A percentile compares a stretch with the other conserved stretches of the same genome.
These are phyloP conservation scores for Chaetodon auriga DNA, from an alignment of 2,113 vertebrate genomes.

Conservation along the genomic window DNA sequence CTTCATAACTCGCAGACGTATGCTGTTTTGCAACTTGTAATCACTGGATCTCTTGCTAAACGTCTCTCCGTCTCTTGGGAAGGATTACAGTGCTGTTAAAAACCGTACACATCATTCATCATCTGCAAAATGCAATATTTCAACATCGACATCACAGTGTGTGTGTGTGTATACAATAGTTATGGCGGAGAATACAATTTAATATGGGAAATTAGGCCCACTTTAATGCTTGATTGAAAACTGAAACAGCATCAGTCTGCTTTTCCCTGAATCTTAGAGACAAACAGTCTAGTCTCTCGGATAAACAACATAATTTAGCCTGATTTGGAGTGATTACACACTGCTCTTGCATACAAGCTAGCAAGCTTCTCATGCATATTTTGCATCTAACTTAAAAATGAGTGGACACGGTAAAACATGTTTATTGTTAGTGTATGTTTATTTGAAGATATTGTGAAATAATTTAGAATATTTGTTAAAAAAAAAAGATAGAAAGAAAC, in stretches of 20 bases:
- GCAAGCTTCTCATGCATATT: neutral
- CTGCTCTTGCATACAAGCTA: neutral
- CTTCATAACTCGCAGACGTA: constrained; percentile 35
- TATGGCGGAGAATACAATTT: neutral
- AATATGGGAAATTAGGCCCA: constrained; percentile 4
- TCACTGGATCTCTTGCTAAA: constrained; percentile 35
- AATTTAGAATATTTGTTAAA: no score
- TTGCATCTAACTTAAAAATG: neutral
- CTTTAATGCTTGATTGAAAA: neutral
- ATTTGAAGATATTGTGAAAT: neutral
- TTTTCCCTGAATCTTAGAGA: constrained; percentile 29
- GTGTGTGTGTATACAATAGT: neutral
- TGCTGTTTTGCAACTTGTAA: constrained; percentile 48
- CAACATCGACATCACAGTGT: neutral
- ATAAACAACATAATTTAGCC: neutral
- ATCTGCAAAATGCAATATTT: constrained; percentile 2
- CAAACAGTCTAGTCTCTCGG: neutral
- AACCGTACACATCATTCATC: constrained; percentile 13
- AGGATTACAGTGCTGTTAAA: neutral
- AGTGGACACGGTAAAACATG: neutral
- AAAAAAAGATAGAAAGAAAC: neutral
- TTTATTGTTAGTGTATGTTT: neutral
- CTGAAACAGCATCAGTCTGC: neutral
- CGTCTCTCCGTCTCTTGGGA: constrained; percentile 19
- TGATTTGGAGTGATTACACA: constrained; percentile 3